Evolutionary conservation across 1,140 invertebrate species (phyloP), one percentile per base, ranked within the genome.

Genomic region (Trichomalopsis sarcophagae): DNA sequence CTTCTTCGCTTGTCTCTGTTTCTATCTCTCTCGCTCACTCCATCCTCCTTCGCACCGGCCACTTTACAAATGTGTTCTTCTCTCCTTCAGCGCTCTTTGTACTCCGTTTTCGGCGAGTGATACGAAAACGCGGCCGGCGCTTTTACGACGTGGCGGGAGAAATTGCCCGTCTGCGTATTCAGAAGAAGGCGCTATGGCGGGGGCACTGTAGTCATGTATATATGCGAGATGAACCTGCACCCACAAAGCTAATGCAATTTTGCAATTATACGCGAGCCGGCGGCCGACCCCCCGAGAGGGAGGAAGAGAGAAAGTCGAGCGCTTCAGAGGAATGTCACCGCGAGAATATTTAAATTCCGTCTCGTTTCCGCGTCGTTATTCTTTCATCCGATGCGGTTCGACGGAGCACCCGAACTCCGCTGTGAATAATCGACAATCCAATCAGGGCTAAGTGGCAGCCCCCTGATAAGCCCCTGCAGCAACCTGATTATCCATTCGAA

Each of bases 221-320:
- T n/a, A 62, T 7, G 7, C 6, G 36, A 10, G n/a, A 23, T 27
- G 30, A 2, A 21, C 50, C 27, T 17, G 44, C 36, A 80, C 30
- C 30, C 89, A 89, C 90, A 90, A 90, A 90, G 90, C 89, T 91
- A 91, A 91, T 90, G 90, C 89, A 91, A 90, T 91, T 91, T 91
- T 90, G 88, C 89, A 91, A 91, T 91, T 91, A 91, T 87, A 88
- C 71, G 86, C 86, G 87, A 83, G 86, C 84, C 83, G 21, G 6
- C 79, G 81, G 79, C 44, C 30, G n/a, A 27, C 47, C 47, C 76
- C 55, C 69, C 23, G 21, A 55, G 55, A 82, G 68, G 7, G 27
- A 71, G 73, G 36, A 81, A 75, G 77, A 81, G 84, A 80, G 69
- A 14, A 50, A 50, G 50, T 55, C 13, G 13, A 55, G 86, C 10